Base-by-base conservation (phyloP, 2,888 invertebrate genomes). In the Cryptophagus acutangulus region DNA sequence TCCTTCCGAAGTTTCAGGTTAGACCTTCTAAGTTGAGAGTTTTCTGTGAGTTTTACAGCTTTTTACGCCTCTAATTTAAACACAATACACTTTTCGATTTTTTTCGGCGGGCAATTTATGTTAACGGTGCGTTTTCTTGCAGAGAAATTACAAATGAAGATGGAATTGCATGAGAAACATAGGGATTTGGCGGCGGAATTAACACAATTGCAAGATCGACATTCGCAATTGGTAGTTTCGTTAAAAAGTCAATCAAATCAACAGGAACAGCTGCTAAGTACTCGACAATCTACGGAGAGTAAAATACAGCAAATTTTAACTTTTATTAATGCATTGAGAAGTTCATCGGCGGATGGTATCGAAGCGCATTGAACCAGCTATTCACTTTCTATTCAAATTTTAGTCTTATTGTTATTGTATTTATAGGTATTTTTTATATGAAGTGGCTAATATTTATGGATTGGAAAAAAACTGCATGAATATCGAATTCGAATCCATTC, bases 91-190 rank as follows among this genome's bases (percentile, higher is more conserved):
- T 12, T 9, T 8, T 20, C 20, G 9, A 20, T 8, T 8, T 9
- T 8, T 20, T 13, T 13, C n/a, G 26, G 26, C 12, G 26, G 26
- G 12, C n/a, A 12, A 26, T 26, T 26, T 26, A 4, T 26, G 12
- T 26, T 3, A 26, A 26, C n/a, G n/a, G 26, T n/a, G n/a, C 29
- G 36, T 40, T 49, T 50, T 53, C 45, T 65, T 65, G 41, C 59
- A 71, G 71, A 70, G 54, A 70, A 69, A 56, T 52, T 69, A 36
- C 59, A 63, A 47, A 62, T 69, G 53, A 70, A 67, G 56, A 57
- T 59, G 43, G 54, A 58, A 42, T 56, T 71, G 38, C 58, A 64
- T 52, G 68, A 69, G 40, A 61, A 62, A 52, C 69, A 67, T 50
- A 60, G 61, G 47, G 55, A 56, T 36, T 55, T 71, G 38, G 55